These are phyloP conservation scores for Euzophera pinguis DNA, from an alignment of 2,888 invertebrate species.

Conservation along the genomic window DNA sequence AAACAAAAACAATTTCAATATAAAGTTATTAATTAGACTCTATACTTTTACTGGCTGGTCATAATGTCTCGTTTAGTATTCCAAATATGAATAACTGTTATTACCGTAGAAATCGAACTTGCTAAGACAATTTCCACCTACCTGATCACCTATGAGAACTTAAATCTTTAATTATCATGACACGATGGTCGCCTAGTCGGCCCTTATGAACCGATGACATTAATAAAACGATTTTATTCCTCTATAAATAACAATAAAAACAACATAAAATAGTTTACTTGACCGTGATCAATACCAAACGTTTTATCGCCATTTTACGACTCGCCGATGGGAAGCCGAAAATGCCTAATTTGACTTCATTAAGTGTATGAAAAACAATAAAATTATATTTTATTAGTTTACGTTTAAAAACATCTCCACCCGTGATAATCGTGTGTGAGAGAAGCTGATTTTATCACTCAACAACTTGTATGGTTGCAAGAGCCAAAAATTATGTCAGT, in stretches of 20 bases:
- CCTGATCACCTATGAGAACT: background rate
- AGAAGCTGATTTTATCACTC: conserved; percentile 17
- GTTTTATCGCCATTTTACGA: conserved; percentile 72
- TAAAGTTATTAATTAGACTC: conserved; percentile 1
- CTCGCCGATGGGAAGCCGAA: conserved; percentile 62
- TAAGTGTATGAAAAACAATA: conserved; percentile 66
- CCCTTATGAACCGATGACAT: conserved; percentile 59
- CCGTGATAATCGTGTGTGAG: conserved; percentile 17
- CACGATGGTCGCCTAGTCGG: conserved; percentile 23
- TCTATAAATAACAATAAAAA: conserved; percentile 77
- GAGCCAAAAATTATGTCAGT: conserved; percentile 30
- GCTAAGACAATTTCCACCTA: conserved; percentile 7
- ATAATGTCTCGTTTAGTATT: conserved; percentile 3
- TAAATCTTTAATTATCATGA: conserved; percentile 26
- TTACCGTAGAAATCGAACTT: conserved; percentile 1
- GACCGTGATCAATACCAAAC: conserved; percentile 65
- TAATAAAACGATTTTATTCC: conserved; percentile 69
- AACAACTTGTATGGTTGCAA: conserved; percentile 16
- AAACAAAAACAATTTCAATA: background rate
- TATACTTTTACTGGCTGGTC: background rate
- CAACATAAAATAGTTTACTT: conserved; percentile 74
- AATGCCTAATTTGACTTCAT: conserved; percentile 72
- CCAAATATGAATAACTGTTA: conserved; percentile 9
- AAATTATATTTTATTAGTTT: conserved; percentile 60
- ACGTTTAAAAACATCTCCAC: conserved; percentile 27